Evolutionary conservation across 2,888 invertebrate genomes (phyloP), one percentile per base, ranked within the genome.

Genomic region (Caenorhabditis afra): DNA sequence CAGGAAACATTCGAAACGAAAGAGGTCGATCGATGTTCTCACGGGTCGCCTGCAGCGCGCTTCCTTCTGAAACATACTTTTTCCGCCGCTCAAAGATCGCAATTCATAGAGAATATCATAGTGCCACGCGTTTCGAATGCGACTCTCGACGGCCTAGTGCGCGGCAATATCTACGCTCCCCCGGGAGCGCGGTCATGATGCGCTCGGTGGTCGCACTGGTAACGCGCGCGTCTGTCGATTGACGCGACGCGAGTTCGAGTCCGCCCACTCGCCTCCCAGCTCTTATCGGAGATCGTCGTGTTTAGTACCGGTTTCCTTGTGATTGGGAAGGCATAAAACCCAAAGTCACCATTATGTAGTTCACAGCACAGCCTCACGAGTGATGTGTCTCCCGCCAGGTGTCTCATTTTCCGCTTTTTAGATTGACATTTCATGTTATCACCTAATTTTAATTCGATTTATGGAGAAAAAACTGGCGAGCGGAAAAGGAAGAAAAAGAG

Each of bases 331-430:
- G 78, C 55, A 78, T 53, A 78, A 10, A 16, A 67, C 45, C 55
- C 37, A 66, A 78, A 78, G 71, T 65, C 78, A 78, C 78, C 71
- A n/a, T n/a, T n/a, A 78, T 66, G 71, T 78, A 78, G 78, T 78
- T 78, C 78, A 71, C 47, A 52, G 59, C 78, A 71, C 59, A 50
- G 71, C 44, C 59, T 61, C 14, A 18, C 71, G 62, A 67, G 58
- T 78, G 78, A 66, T 66, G 78, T 71, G 78, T 78, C 78, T 78
- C n/a, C 78, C 78, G 78, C 78, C 78, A 71, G 78, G 78, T 66
- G 78, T 66, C 71, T 71, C 78, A 78, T 61, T 78, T 76, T 68
- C 52, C 14, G 18, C 16, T 39, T 18, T 35, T 53, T 35, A 53
- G 20, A 20, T n/a, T n/a, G n/a, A n/a, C n/a, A n/a, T n/a, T n/a